Conservation (phyloP, 2,888 invertebrate species). For the Pseudoips prasinana region DNA sequence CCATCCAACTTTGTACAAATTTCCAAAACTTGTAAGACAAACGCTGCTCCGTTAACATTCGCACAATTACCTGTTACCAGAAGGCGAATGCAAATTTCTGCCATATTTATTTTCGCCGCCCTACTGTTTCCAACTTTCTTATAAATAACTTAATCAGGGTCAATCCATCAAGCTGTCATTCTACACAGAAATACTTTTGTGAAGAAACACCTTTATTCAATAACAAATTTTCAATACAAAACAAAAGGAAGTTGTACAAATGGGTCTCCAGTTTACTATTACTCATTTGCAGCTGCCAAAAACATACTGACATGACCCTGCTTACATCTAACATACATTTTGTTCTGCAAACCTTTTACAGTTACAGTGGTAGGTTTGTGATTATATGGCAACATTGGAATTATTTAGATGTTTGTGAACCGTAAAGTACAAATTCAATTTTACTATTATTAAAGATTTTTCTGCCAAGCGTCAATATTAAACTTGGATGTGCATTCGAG, state of each 20-base stretch:
- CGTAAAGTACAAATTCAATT: too few species aligned
- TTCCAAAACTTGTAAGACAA: conserved; percentile 38
- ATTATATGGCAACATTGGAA: not conserved
- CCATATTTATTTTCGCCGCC: conserved; percentile 36
- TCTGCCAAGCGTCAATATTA: too few species aligned
- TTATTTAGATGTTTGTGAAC: too few species aligned
- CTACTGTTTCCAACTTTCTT: conserved; percentile 35
- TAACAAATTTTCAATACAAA: conserved; percentile 43
- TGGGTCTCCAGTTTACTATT: conserved; percentile 49
- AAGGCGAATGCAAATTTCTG: conserved; percentile 34
- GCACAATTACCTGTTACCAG: conserved; percentile 35
- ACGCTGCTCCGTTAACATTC: conserved; percentile 35
- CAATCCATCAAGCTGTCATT: conserved; percentile 58
- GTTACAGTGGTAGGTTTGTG: conserved; percentile 13
- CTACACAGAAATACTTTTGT: conserved; percentile 43
- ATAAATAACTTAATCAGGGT: conserved; percentile 47
- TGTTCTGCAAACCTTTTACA: too few species aligned
- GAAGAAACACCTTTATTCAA: conserved; percentile 40
- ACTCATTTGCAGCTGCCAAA: conserved; percentile 49
- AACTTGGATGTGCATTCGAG: too few species aligned
- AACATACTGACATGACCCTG: conserved; percentile 25
- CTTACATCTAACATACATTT: too few species aligned
- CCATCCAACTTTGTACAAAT: conserved; percentile 36
- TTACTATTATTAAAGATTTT: too few species aligned
- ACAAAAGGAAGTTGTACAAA: conserved; percentile 40